Evolutionary conservation across 2,888 invertebrate species (phyloP), one percentile per base, ranked within the genome.

Genomic region (Chironomus tentans): DNA sequence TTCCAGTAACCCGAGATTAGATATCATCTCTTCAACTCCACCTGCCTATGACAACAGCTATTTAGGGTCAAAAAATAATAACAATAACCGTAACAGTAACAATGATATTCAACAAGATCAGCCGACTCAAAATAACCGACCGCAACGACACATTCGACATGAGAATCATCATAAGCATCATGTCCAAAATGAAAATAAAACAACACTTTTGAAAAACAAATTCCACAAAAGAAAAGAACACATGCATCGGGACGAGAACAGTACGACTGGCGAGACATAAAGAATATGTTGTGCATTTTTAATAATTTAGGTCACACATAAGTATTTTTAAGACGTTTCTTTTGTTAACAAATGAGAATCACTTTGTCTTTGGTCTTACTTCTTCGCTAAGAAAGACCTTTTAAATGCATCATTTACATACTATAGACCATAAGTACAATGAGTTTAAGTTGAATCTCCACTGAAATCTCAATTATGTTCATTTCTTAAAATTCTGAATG

Each of bases 261-360:
- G 65, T 28, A 50, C 48, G n/a, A 62, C 28, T 28, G 72, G 48
- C 7, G 72, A 73, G 28, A 73, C 72, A 73, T 73, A 73, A 73
- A 21, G 4, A 62, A 56, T 15, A 50, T 50, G 38, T 56, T 56
- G 6, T 18, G 56, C 56, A 15, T 56, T 38, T 38, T 38, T 38
- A 38, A 38, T 38, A 38, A 38, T 38, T 38, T 38, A 38, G 38
- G 38, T 38, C 38, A 38, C 38, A 38, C 10, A 38, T 38, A 38
- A 38, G 38, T 38, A 38, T 38, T 38, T 12, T n/a, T 38, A 21
- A 46, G 68, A 38, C 38, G 68, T 24, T 15, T 38, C 38, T 2
- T 38, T 38, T 38, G 38, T 38, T 38, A 38, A 38, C 38, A 10
- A 10, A 38, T 38, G 38, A 38, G 38, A 38, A 38, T 38, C 38